Percentiles rank a stretch among this genome's conserved stretches.
Conservation (phyloP, 2,797 vertebrate species). For the Tokudaia muenninki region DNA sequence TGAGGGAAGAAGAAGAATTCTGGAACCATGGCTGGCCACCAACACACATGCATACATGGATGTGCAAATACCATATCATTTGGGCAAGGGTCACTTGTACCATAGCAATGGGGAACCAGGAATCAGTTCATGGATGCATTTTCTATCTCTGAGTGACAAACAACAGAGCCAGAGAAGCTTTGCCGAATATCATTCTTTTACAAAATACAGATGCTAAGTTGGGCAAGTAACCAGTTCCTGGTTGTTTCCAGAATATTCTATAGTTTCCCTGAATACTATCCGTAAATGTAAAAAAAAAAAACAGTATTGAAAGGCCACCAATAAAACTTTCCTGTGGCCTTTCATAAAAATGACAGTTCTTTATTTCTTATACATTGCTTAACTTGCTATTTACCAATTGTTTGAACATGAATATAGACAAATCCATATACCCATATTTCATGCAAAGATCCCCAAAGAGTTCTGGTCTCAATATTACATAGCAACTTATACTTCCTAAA, state of each 20-base stretch:
- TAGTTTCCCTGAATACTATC: no score
- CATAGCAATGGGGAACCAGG: accelerated
- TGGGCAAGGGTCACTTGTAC: accelerated
- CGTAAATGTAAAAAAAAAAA: no score
- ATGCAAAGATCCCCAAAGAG: not conserved
- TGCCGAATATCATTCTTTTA: not conserved
- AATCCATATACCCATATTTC: not conserved
- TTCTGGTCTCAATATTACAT: not conserved
- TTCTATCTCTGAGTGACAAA: not conserved
- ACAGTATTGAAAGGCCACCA: not conserved
- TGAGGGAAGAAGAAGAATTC: not conserved
- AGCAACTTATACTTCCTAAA: not conserved
- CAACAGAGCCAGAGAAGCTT: accelerated
- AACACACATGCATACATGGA: not conserved
- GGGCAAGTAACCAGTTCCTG: accelerated
- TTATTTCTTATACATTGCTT: not conserved
- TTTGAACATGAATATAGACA: not conserved
- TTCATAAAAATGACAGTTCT: not conserved
- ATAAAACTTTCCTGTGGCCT: not conserved
- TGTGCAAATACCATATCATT: not conserved
- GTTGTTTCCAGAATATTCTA: not conserved
- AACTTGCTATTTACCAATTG: not conserved
- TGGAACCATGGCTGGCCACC: not conserved
- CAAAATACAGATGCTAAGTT: not conserved
- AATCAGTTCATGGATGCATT: not conserved